Evolutionary conservation across 2,888 invertebrate species (phyloP).

Genomic region (Neocrepidodera transversa): DNA sequence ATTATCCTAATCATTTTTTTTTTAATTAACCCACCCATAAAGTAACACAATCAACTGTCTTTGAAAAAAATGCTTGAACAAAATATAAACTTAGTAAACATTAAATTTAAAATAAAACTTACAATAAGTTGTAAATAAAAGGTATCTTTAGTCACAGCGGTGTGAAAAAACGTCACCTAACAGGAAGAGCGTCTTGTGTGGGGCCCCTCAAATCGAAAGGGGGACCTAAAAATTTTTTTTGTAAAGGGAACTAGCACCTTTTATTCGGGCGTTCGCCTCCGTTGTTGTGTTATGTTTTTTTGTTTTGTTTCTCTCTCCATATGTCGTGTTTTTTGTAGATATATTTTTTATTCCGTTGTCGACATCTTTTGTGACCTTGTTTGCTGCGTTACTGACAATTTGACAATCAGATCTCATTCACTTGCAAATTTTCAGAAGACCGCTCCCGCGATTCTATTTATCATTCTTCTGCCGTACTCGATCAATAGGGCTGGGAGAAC

Average conservation of each 20-base stretch:
- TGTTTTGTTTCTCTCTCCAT: conserved; percentile 19
- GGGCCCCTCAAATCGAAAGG: conserved; percentile 16
- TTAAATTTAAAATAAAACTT: conserved; percentile 38
- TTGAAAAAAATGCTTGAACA: conserved; percentile 17
- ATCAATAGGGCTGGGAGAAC: conserved; percentile 74
- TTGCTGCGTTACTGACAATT: conserved; percentile 55
- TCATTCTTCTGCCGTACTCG: conserved; percentile 49
- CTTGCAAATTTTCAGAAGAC: conserved; percentile 56
- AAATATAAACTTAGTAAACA: conserved; percentile 31
- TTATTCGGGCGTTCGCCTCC: conserved; percentile 13
- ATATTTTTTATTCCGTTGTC: conserved; percentile 43
- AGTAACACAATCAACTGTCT: conserved; percentile 11
- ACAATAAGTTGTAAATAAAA: conserved; percentile 38
- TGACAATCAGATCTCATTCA: conserved; percentile 53
- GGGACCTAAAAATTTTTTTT: background rate
- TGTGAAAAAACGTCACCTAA: conserved; percentile 49
- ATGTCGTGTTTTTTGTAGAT: conserved; percentile 23
- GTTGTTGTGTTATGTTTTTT: conserved; percentile 9
- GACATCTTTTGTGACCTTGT: conserved; percentile 47
- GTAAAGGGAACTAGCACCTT: conserved; percentile 16
- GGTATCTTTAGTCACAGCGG: conserved; percentile 46
- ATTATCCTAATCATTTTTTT: background rate
- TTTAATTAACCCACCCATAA: background rate
- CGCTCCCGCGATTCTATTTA: conserved; percentile 57
- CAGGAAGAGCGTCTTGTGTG: conserved; percentile 40